These are phyloP conservation scores for Sarcoramphus papa DNA, from an alignment of 2,797 vertebrate genomes.

Conservation along the genomic window DNA sequence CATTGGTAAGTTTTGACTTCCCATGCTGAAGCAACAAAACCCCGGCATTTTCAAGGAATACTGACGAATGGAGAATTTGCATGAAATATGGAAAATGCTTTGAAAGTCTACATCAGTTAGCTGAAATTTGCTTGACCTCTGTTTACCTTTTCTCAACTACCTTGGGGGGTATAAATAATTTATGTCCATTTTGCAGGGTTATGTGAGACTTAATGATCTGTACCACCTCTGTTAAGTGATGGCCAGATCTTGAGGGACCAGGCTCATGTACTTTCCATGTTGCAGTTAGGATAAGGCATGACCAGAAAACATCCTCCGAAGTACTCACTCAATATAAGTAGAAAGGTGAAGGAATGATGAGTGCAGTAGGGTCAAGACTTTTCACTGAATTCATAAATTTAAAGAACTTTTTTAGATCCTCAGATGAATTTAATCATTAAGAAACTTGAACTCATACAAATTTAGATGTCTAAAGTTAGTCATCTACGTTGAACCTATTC, in stretches of 20 bases:
- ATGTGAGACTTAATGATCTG: background rate
- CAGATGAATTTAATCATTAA: background rate
- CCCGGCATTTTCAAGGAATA: background rate
- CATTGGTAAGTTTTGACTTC: background rate
- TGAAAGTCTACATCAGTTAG: background rate
- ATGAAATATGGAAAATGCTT: background rate
- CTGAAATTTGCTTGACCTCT: background rate
- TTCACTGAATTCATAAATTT: background rate
- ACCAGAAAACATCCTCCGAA: background rate
- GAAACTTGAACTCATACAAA: background rate
- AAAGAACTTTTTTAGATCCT: background rate
- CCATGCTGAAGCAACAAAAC: background rate
- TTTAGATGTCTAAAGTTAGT: background rate
- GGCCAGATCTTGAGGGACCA: background rate
- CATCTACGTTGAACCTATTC: background rate
- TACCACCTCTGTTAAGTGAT: background rate
- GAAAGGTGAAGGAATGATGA: background rate
- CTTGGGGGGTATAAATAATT: background rate
- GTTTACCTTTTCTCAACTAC: background rate
- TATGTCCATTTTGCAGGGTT: background rate
- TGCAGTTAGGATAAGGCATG: background rate
- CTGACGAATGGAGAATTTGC: background rate
- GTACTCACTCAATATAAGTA: background rate
- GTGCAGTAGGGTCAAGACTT: background rate
- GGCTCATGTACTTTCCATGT: background rate